Conservation (phyloP, 2,888 invertebrate species). For the Syrista parreyssii region DNA sequence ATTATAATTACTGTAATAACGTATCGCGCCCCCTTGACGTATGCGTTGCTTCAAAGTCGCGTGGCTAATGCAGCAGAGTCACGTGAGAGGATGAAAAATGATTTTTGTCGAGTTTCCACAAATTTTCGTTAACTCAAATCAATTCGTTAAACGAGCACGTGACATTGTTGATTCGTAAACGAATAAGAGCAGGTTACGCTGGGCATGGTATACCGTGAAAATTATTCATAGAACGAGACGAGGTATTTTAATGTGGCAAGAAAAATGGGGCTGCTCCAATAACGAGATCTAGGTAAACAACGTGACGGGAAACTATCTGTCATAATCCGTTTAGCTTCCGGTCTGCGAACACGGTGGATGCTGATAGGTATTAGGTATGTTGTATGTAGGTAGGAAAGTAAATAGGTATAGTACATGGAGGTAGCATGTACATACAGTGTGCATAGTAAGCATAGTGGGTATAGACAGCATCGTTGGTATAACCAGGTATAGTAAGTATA, state of each 20-base stretch:
- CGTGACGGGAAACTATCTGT: not conserved
- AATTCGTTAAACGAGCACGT: too few relatives aligned
- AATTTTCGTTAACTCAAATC: too few relatives aligned
- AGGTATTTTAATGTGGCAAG: not conserved
- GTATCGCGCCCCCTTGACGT: slow-evolving; percentile 34
- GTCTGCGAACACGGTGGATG: not conserved
- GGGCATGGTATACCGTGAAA: too few relatives aligned
- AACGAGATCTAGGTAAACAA: not conserved
- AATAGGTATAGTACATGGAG: not conserved
- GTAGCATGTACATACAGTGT: not conserved
- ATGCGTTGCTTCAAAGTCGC: not conserved
- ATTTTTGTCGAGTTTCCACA: too few relatives aligned
- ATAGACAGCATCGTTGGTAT: too few relatives aligned
- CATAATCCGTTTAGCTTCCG: not conserved
- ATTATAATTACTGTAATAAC: slow-evolving; percentile 47
- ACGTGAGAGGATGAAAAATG: not conserved
- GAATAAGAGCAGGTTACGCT: too few relatives aligned
- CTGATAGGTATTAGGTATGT: not conserved
- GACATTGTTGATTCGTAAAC: too few relatives aligned
- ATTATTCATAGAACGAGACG: not conserved
- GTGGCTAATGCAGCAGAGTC: not conserved
- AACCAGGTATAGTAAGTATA: too few relatives aligned
- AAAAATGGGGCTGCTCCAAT: not conserved
- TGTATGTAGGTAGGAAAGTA: not conserved
- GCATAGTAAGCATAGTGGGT: not conserved